These are phyloP conservation scores for Cairina moschata DNA, from an alignment of 2,113 vertebrate genomes.

Conservation along the genomic window DNA sequence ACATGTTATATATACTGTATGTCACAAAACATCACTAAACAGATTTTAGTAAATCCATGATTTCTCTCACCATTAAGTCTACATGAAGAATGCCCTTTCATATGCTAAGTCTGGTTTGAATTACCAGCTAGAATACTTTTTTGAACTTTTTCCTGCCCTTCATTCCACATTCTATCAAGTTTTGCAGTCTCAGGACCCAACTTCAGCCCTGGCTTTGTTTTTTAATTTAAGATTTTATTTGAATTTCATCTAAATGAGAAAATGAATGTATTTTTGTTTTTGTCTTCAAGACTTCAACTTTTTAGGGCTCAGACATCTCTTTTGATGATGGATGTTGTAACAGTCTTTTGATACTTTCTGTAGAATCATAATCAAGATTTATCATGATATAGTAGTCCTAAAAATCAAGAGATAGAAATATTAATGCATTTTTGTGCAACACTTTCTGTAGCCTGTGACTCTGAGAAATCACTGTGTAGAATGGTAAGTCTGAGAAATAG, in stretches of 20 bases:
- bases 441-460: not conserved
- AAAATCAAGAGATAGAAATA: not conserved
- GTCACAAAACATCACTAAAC: not conserved
- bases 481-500: not conserved
- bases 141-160: not conserved
- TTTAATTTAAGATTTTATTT: not conserved
- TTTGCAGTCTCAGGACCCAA: not conserved
- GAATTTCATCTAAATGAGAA: not conserved
- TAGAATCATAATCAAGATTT: not conserved
- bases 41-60: not conserved
- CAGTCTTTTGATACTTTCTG: not conserved
- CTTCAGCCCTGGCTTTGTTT: not conserved
- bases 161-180: not conserved
- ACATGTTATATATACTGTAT: not conserved
- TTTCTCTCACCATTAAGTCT: not conserved
- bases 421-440: not conserved
- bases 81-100: not conserved
- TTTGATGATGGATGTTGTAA: not conserved
- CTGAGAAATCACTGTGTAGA: not conserved
- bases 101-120: not conserved
- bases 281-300: not conserved
- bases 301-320: not conserved
- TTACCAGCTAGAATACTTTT: not conserved
- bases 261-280: not conserved
- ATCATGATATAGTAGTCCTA: not conserved